These are phyloP conservation scores for Aphelocoma californica DNA, from an alignment of 2,797 vertebrate genomes.

Conservation along the genomic window DNA sequence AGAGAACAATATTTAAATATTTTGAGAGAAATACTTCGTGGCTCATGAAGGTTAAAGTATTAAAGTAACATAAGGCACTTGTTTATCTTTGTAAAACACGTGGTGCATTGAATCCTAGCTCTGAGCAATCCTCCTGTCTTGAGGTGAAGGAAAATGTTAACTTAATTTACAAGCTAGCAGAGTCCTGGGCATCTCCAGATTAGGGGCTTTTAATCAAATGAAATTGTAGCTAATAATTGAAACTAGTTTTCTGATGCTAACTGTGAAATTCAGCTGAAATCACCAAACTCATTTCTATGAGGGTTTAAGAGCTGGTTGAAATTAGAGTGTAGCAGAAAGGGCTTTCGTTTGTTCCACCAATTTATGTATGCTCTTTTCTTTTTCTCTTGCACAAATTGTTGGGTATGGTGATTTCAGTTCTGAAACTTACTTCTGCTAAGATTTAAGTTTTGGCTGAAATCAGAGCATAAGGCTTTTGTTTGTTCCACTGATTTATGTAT, in stretches of 20 bases:
- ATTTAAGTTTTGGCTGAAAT: conserved; percentile 52
- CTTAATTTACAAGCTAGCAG: conserved; percentile 61
- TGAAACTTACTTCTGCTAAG: conserved; percentile 13
- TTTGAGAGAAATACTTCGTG: conserved; percentile 1
- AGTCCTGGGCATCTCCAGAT: conserved; percentile 42
- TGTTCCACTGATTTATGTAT: conserved; percentile 46
- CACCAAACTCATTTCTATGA: conserved; percentile 26
- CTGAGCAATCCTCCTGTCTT: conserved; percentile 52
- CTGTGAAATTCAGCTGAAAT: conserved; percentile 56
- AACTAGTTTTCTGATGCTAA: conserved; percentile 51
- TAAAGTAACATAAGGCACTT: conserved; percentile 28
- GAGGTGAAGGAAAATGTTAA: conserved; percentile 56
- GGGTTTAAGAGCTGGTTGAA: conserved; percentile 47
- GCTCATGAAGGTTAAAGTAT: conserved; percentile 7
- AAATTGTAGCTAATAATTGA: conserved; percentile 56
- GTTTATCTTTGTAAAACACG: conserved; percentile 51
- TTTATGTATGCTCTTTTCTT: conserved; percentile 23
- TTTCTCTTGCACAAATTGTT: conserved; percentile 27
- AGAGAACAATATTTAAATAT: conserved; percentile 25
- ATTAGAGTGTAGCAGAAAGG: conserved; percentile 12
- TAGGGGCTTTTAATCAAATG: conserved; percentile 61
- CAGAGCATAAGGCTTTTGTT: not conserved
- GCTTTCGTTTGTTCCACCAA: conserved; percentile 34
- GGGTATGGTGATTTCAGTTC: conserved; percentile 11
- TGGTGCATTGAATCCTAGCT: conserved; percentile 37